These are phyloP conservation scores for Glyphotaelius pellucidus DNA, from an alignment of 2,888 invertebrate species.

Conservation along the genomic window DNA sequence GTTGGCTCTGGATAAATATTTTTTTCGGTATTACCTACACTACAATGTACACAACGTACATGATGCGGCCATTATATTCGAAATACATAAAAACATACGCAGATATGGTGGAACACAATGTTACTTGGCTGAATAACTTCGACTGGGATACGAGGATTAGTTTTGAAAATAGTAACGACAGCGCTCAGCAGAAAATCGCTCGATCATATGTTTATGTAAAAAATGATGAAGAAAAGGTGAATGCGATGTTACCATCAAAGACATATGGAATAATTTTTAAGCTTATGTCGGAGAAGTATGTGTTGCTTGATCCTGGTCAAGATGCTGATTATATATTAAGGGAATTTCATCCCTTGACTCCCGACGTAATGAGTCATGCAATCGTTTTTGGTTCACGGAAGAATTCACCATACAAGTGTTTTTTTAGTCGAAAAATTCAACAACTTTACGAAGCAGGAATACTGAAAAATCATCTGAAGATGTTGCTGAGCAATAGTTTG, in stretches of 20 bases:
- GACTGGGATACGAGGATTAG: not conserved
- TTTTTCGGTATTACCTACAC: constrained; percentile 49
- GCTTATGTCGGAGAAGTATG: constrained; percentile 46
- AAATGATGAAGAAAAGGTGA: not conserved
- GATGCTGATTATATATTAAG: constrained; percentile 18
- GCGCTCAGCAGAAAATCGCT: constrained; percentile 6
- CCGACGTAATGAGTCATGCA: constrained; percentile 25
- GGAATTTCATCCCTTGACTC: constrained; percentile 44
- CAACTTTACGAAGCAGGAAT: constrained; percentile 50
- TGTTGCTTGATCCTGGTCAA: constrained; percentile 14
- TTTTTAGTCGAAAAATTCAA: constrained; percentile 50
- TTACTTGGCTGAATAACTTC: constrained; percentile 46
- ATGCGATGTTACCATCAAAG: not conserved
- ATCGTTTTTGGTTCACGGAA: constrained; percentile 47
- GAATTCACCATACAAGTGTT: constrained; percentile 53
- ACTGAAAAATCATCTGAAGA: constrained; percentile 23
- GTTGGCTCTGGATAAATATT: constrained; percentile 47
- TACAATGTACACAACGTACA: constrained; percentile 46
- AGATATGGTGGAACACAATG: constrained; percentile 49
- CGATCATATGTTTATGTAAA: not conserved
- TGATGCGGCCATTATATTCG: constrained; percentile 39
- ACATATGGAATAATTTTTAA: constrained; percentile 42
- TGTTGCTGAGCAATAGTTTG: constrained; percentile 4
- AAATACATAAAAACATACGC: constrained; percentile 36
- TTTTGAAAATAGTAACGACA: constrained; percentile 28